Evolutionary conservation across 2,888 invertebrate species (phyloP).

Genomic region (Tenthredo mesomela): DNA sequence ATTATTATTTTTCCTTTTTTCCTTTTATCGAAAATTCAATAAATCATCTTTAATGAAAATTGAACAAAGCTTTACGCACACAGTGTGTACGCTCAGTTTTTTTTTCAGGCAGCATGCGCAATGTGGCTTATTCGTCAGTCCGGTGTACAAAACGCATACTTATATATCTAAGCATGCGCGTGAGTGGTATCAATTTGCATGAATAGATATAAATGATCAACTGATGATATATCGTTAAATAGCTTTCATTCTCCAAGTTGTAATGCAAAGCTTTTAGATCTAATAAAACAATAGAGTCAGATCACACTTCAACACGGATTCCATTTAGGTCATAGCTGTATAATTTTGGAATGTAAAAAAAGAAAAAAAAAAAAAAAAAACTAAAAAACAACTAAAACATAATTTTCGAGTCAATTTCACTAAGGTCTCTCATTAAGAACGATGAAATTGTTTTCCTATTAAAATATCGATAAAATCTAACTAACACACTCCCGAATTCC

Average conservation of each 20-base stretch:
- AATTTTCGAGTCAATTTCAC: neutral
- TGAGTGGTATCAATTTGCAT: slow-evolving; percentile 43
- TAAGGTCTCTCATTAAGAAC: neutral
- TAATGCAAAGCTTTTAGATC: neutral
- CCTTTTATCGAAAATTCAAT: neutral
- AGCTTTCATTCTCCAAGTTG: neutral
- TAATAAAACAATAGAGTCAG: neutral
- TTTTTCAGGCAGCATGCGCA: slow-evolving; percentile 32
- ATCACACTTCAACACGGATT: neutral
- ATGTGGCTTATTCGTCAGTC: slow-evolving; percentile 28
- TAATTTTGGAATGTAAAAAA: neutral
- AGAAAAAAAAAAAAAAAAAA: too few relatives aligned
- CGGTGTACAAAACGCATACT: slow-evolving; percentile 27
- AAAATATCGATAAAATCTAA: neutral
- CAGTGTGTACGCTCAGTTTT: neutral
- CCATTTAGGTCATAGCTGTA: neutral
- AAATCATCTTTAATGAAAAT: neutral
- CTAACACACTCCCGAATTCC: neutral
- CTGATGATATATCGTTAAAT: neutral
- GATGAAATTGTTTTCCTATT: neutral
- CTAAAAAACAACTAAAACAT: too few relatives aligned
- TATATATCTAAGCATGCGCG: slow-evolving; percentile 17
- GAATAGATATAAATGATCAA: neutral
- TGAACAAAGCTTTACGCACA: neutral
- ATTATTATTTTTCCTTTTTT: neutral